Evolutionary conservation across 2,888 invertebrate genomes (phyloP).

Genomic region (Hemistola chrysoprasaria): DNA sequence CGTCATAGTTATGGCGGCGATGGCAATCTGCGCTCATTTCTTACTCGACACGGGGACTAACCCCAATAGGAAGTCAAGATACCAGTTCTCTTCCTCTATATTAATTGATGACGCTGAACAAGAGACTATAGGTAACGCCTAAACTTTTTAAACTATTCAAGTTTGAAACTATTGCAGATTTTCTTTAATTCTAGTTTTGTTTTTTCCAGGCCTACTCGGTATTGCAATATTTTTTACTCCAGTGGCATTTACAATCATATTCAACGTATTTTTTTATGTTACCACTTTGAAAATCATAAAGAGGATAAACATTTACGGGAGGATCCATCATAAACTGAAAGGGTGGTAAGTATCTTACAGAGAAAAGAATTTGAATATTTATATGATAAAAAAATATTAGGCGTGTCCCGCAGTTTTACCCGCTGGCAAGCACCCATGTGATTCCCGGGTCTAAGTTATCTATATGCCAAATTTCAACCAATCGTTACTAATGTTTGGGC

Average conservation of each 20-base stretch:
- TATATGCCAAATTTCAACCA: no score
- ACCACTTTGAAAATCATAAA: constrained; percentile 91
- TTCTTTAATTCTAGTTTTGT: no score
- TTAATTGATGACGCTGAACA: constrained; percentile 82
- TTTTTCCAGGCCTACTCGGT: constrained; percentile 87
- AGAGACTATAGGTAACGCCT: constrained; percentile 87
- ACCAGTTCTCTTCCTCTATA: constrained; percentile 67
- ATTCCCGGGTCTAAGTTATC: no score
- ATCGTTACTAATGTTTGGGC: no score
- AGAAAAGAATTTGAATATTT: no score
- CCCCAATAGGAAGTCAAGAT: constrained; percentile 70
- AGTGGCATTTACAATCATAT: constrained; percentile 89
- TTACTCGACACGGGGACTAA: constrained; percentile 86
- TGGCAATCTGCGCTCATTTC: constrained; percentile 92
- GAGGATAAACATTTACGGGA: constrained; percentile 90
- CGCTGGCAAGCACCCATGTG: no score
- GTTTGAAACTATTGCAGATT: no score
- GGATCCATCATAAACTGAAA: constrained; percentile 93
- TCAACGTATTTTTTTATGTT: constrained; percentile 90
- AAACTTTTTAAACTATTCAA: no score
- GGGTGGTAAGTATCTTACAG: constrained; percentile 87
- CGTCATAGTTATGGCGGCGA: constrained; percentile 85
- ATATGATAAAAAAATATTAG: no score
- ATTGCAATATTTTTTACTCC: constrained; percentile 92
- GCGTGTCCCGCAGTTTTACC: no score